Evolutionary conservation across 2,888 invertebrate genomes (phyloP), one percentile per base, ranked within the genome.

Genomic region (Sepiola atlantica): DNA sequence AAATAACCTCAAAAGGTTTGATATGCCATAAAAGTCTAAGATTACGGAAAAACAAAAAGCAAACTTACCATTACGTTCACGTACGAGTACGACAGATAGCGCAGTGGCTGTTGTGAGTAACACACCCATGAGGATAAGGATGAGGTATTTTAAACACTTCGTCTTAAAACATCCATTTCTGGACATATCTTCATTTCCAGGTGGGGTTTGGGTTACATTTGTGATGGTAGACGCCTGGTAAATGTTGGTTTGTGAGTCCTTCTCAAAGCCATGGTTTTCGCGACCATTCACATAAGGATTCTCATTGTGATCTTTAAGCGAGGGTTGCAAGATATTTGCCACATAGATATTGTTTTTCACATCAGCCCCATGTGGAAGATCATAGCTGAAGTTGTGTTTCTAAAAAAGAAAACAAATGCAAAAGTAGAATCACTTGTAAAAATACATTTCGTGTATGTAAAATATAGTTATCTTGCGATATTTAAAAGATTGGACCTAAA

Each of bases 181-280:
- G n/a, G 77, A 77, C 77, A 77, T 77, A 77, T 77, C 77, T 77
- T 77, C 77, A 77, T 77, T 77, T 77, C 77, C 77, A 77, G 77
- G 77, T n/a, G 77, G 77, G 18, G 77, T 45, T 45, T 45, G 77
- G 77, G 32, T 77, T 77, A 77, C 77, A 77, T 77, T n/a, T 77
- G 77, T 77, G 77, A 32, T 18, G 14, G 77, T n/a, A 77, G 32
- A 32, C n/a, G n/a, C 77, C 77, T 14, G n/a, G 77, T n/a, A n/a
- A 32, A 77, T 12, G 77, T 77, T n/a, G n/a, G n/a, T 77, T 77
- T 32, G 77, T 16, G 77, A 77, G 77, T 77, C 77, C 32, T n/a
- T 32, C 21, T 77, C 77, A 77, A 77, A 77, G 20, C 77, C 77
- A 77, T 77, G 77, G n/a, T 77, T 77, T 12, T 77, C 77, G n/a